Evolutionary conservation across 1,140 invertebrate genomes (phyloP), one percentile per base, ranked within the genome.

Genomic region (Philaenus spumarius): DNA sequence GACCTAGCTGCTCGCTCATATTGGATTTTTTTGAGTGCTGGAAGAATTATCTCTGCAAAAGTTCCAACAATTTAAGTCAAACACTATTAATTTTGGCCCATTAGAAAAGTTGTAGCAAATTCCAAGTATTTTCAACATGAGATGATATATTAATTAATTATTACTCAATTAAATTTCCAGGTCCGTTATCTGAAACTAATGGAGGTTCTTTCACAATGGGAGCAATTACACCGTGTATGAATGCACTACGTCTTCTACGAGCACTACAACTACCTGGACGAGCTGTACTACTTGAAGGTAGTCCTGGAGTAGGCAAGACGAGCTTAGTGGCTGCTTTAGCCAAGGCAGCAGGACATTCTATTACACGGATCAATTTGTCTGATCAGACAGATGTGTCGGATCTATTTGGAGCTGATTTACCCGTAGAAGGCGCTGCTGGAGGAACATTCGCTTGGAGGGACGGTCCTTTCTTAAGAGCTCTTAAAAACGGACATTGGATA

Each of bases 341-440:
- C 0, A 87, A 85, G 71, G 81, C 83, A 3, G 84, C 92, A 22
- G 89, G 91, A 1, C 81, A 95, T 59, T 15, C 58, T 52, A 58
- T 98, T 7, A 84, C 95, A 14, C 76, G 97, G 37, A 95, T 99
- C 43, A 99, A 99, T 81, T 78, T 99, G 12, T 98, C 95, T 40
- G 97, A 99, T 70, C 97, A 99, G 78, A 99, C 97, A 0, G 97
- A 99, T 77, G 83, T 98, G 46, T 91, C 89, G 17, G 97, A 99
- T 78, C 77, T 99, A 14, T 99, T 99, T 78, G 97, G 97, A 43
- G 90, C 94, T 39, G 97, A 99, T 79, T 76, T 99, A 47, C 97
- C 97, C 0, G 85, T 94, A 2, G 93, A 97, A 78, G 92, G 93
- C 59, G 83, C 81, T 0, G 76, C 77, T 55, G 81, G 82, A 58